Evolutionary conservation across 2,797 vertebrate genomes (phyloP).

Genomic region (Peromyscus eremicus): DNA sequence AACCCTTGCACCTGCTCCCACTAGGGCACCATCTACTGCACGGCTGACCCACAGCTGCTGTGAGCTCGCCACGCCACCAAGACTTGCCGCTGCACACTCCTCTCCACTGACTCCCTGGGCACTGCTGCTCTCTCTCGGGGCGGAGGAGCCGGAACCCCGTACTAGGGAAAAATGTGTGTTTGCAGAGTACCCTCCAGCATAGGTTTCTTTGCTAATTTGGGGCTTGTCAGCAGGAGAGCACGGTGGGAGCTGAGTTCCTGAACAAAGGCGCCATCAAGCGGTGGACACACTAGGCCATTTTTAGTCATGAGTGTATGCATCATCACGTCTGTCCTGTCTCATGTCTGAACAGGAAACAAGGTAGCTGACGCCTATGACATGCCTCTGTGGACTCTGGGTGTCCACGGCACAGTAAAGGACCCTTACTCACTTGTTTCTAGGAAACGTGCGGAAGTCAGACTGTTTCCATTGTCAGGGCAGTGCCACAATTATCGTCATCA

Average conservation of each 20-base stretch:
- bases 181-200: neutral
- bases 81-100: neutral
- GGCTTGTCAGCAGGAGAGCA: rapidly evolving
- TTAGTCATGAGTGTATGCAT: neutral
- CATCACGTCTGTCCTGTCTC: neutral
- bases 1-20: neutral
- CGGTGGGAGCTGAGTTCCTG: neutral
- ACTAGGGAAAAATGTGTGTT: neutral
- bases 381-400: neutral
- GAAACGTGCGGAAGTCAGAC: neutral
- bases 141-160: neutral
- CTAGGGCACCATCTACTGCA: neutral
- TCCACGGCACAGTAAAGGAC: neutral
- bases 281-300: neutral
- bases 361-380: neutral
- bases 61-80: neutral
- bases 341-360: neutral
- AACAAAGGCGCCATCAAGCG: neutral
- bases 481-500: neutral
- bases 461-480: neutral
- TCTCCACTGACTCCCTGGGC: neutral
- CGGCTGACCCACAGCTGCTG: neutral
- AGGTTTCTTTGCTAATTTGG: neutral
- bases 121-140: neutral
- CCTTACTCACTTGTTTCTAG: neutral